These are phyloP conservation scores for Falco rusticolus DNA, from an alignment of 2,797 vertebrate genomes.

Conservation along the genomic window DNA sequence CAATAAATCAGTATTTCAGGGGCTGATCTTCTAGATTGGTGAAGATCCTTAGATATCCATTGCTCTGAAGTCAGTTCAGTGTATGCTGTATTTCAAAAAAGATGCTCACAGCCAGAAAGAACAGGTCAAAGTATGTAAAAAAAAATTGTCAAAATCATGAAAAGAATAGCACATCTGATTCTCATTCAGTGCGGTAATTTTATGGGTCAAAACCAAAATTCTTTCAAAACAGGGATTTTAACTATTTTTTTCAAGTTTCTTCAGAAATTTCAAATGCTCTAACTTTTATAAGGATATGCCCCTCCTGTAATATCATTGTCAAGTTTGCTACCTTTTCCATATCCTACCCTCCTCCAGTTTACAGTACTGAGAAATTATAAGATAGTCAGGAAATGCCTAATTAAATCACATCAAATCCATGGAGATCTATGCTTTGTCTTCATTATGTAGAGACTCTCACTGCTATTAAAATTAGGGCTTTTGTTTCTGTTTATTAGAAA, in stretches of 20 bases:
- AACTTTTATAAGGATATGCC: not conserved
- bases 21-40: not conserved
- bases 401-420: constrained; percentile 7
- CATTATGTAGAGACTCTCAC: not conserved
- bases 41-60: not conserved
- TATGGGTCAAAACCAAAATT: not conserved
- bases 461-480: not conserved
- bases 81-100: not conserved
- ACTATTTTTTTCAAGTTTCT: not conserved
- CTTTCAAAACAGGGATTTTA: not conserved
- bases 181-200: too few species aligned
- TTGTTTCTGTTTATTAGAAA: constrained; percentile 31
- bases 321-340: not conserved
- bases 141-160: not conserved
- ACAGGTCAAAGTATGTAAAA: not conserved
- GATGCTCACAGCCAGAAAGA: not conserved
- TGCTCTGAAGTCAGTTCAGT: not conserved
- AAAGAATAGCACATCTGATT: not conserved
- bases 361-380: not conserved
- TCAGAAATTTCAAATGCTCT: not conserved
- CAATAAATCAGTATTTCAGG: not conserved
- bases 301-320: not conserved
- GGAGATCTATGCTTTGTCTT: not conserved
- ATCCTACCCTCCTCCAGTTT: not conserved
- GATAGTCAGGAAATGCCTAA: constrained; percentile 2